Conservation (phyloP, 2,888 invertebrate species). For the Priocnemis perturbator region DNA sequence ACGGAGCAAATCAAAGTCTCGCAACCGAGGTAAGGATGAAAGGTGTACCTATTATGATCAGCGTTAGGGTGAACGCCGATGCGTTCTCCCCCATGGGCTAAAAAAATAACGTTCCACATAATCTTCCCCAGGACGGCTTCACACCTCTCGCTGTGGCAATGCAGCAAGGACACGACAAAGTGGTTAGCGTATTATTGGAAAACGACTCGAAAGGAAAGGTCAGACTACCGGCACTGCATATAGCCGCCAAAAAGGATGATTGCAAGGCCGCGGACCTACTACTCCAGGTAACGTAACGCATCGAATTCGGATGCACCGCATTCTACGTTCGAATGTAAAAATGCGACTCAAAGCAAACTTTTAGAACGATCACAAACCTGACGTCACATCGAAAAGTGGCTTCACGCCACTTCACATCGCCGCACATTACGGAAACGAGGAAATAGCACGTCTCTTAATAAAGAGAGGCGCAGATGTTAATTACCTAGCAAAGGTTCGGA, state of each 20-base stretch:
- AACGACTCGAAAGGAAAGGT: conserved; percentile 98
- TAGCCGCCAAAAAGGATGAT: conserved; percentile 99
- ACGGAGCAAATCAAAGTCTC: conserved; percentile 96
- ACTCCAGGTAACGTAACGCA: conserved; percentile 80
- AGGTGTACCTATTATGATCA: background rate
- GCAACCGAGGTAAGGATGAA: conserved; percentile 88
- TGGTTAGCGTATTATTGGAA: conserved; percentile 96
- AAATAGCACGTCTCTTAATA: conserved; percentile 91
- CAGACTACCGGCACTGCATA: conserved; percentile 95
- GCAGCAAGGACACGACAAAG: conserved; percentile 98
- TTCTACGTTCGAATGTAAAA: background rate
- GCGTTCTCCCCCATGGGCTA: too few species aligned
- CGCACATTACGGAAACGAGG: conserved; percentile 98
- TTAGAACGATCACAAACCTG: conserved; percentile 96
- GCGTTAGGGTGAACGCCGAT: too few species aligned
- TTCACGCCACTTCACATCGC: conserved; percentile 99
- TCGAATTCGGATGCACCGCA: background rate
- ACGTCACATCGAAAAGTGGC: conserved; percentile 97
- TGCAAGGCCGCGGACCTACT: conserved; percentile 95
- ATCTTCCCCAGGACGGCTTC: conserved; percentile 87
- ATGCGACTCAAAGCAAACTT: background rate
- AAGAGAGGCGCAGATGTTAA: conserved; percentile 96
- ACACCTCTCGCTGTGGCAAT: conserved; percentile 99
- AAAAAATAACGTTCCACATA: background rate
- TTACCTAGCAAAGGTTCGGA: conserved; percentile 89